These are phyloP conservation scores for Aphidius ervi DNA, from an alignment of 1,140 invertebrate genomes.

Conservation along the genomic window DNA sequence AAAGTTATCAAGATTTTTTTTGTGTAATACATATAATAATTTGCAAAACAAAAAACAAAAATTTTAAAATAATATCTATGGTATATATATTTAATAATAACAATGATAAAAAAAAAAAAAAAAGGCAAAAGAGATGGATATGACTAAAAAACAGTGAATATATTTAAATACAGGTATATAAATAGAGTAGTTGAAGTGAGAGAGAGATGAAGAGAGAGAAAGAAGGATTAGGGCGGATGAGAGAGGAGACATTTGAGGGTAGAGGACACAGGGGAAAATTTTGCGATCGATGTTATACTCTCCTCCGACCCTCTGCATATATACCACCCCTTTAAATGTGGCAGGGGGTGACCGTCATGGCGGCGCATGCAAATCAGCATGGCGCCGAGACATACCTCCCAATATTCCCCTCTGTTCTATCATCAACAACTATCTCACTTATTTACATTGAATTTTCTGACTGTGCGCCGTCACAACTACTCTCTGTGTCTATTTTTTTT, in stretches of 20 bases:
- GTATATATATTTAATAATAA: too few relatives aligned
- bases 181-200: constrained; percentile 17
- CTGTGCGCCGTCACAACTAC: constrained; percentile 8
- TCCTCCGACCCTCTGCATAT: constrained; percentile 25
- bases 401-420: constrained; percentile 20
- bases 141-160: not conserved
- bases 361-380: constrained; percentile 56
- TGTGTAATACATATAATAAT: too few relatives aligned
- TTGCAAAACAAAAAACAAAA: too few relatives aligned
- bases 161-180: constrained; percentile 15
- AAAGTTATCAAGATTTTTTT: too few relatives aligned
- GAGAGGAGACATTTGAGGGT: constrained; percentile 28
- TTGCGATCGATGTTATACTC: constrained; percentile 47
- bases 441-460: constrained; percentile 19
- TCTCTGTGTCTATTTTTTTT: not conserved
- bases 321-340: not conserved
- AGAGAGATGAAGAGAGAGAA: constrained; percentile 16
- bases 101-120: too few relatives aligned
- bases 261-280: constrained; percentile 32
- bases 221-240: constrained; percentile 23
- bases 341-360: constrained; percentile 47
- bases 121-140: too few relatives aligned
- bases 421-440: constrained; percentile 16
- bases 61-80: too few relatives aligned
- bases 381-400: constrained; percentile 52